Evolutionary conservation across 1,140 invertebrate genomes (phyloP).

Genomic region (Glomeris maerens): DNA sequence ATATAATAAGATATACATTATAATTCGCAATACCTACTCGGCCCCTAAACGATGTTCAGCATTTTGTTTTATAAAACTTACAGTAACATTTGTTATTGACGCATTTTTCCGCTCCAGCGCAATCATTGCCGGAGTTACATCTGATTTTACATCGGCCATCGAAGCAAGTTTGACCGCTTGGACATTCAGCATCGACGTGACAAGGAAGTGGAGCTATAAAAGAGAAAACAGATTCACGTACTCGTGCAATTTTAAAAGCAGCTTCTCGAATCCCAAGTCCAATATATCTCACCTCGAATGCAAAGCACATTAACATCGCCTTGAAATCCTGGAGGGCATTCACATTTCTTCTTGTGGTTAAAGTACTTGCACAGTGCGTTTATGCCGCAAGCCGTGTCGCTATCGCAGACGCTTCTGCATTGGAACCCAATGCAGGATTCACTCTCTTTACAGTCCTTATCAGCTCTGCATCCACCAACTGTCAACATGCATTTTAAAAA

Average conservation of each 20-base stretch:
- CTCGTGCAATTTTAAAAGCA: too few relatives aligned
- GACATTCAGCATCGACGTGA: constrained; percentile 49
- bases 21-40: too few relatives aligned
- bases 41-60: too few relatives aligned
- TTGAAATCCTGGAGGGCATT: constrained; percentile 59
- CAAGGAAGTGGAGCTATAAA: constrained; percentile 60
- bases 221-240: too few relatives aligned
- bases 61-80: too few relatives aligned
- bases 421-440: constrained; percentile 68
- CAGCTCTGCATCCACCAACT: constrained; percentile 47
- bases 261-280: too few relatives aligned
- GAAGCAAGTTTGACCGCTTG: constrained; percentile 48
- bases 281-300: constrained; percentile 39
- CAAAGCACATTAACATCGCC: constrained; percentile 71
- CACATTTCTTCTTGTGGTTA: constrained; percentile 59
- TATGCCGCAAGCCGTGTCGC: constrained; percentile 63
- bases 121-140: constrained; percentile 62
- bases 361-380: constrained; percentile 66
- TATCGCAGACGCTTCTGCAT: constrained; percentile 66
- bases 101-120: constrained; percentile 83
- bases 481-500: background rate
- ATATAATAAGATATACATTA: too few relatives aligned
- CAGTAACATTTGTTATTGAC: constrained; percentile 58
- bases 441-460: constrained; percentile 58
- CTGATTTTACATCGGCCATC: constrained; percentile 60